phyloP scores from a whole-genome alignment of 2,797 vertebrate genomes.

The Anguilla anguilla region DNA sequence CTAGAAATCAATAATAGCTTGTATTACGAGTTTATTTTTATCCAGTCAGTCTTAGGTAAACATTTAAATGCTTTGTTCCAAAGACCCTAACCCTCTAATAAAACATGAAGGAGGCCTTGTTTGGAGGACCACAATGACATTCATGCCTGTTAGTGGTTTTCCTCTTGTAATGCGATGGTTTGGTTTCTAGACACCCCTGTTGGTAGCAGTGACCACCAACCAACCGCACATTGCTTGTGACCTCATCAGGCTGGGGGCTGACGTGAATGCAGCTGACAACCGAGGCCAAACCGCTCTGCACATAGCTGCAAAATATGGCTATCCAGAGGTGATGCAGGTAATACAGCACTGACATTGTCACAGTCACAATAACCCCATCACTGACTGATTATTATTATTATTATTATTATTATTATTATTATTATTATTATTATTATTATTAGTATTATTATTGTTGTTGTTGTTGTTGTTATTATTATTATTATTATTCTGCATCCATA shows the following conservation, averaged over 20 bases:
- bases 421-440: too few relatives aligned
- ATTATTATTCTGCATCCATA: neutral
- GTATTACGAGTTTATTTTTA: too few relatives aligned
- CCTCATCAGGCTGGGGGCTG: conserved; percentile 59
- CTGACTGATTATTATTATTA: neutral
- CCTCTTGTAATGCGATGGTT: neutral
- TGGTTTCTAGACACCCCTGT: conserved; percentile 58
- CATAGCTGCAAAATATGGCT: conserved; percentile 56
- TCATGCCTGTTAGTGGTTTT: neutral
- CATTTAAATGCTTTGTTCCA: neutral
- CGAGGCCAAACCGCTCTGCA: conserved; percentile 59
- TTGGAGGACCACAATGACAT: neutral
- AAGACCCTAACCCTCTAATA: neutral
- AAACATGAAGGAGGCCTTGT: neutral
- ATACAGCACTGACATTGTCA: neutral
- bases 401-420: too few relatives aligned
- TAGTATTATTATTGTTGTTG: too few relatives aligned
- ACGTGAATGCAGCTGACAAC: conserved; percentile 56
- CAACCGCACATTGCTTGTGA: conserved; percentile 58
- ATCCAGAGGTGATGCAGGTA: conserved; percentile 60
- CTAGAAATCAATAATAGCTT: neutral
- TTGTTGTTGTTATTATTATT: too few relatives aligned
- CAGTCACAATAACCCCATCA: neutral
- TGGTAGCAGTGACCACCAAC: conserved; percentile 62
- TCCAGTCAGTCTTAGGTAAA: neutral